Percentiles rank a stretch among this genome's conserved stretches.
Conservation (phyloP, 1,140 invertebrate species). For the Drosophila sulfurigaster region DNA sequence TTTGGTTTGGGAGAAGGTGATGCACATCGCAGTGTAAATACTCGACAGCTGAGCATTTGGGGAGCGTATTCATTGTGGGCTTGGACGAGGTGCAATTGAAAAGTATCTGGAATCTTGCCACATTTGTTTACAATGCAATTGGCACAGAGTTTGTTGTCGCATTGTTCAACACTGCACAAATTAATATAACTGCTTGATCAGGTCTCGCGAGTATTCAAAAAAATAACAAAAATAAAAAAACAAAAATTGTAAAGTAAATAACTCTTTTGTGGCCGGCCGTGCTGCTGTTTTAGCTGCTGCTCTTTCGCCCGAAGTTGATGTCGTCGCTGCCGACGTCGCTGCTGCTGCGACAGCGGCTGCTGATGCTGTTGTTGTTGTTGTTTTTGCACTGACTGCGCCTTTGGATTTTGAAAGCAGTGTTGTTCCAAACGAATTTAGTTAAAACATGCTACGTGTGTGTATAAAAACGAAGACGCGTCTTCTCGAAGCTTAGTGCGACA, state of each 20-base stretch:
- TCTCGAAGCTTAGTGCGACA: slow-evolving; percentile 73
- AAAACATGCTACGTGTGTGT: slow-evolving; percentile 77
- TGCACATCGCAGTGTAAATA: slow-evolving; percentile 7
- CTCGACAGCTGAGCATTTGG: slow-evolving; percentile 4
- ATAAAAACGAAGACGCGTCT: slow-evolving; percentile 82
- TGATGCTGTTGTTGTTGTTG: slow-evolving; percentile 42
- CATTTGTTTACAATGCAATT: slow-evolving; percentile 6
- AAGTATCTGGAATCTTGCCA: slow-evolving; percentile 8
- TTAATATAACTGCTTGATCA: slow-evolving; percentile 39
- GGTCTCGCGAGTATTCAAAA: slow-evolving; percentile 30
- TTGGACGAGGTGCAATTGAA: slow-evolving; percentile 30
- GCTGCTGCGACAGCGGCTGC: slow-evolving; percentile 12
- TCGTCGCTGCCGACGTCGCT: slow-evolving; percentile 37
- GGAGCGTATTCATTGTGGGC: slow-evolving; percentile 19
- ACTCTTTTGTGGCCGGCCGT: slow-evolving; percentile 47
- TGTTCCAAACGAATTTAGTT: slow-evolving; percentile 76
- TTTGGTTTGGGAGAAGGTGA: neutral
- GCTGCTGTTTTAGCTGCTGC: slow-evolving; percentile 32
- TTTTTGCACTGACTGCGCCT: slow-evolving; percentile 71
- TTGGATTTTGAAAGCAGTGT: slow-evolving; percentile 77
- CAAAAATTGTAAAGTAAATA: slow-evolving; percentile 51
- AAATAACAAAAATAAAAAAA: slow-evolving; percentile 1
- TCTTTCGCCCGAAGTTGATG: slow-evolving; percentile 42
- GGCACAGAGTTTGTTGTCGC: neutral
- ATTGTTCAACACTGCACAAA: slow-evolving; percentile 8